Evolutionary conservation across 2,888 invertebrate species (phyloP).

Genomic region (Dasysyrphus tricinctus): DNA sequence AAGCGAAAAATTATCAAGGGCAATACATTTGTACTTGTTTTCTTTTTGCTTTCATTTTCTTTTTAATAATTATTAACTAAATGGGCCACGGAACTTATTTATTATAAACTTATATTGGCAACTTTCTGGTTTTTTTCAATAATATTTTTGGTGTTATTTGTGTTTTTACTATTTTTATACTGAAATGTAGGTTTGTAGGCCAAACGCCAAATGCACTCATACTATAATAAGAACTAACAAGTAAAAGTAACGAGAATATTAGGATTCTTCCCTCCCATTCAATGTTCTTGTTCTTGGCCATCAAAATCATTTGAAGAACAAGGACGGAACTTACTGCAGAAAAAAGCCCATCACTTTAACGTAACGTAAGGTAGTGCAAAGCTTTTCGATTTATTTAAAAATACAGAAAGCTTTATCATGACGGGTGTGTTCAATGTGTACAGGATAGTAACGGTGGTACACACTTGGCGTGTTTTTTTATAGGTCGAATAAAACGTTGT

Average conservation of each 20-base stretch:
- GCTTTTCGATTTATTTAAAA: background rate
- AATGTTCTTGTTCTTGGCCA: conserved; percentile 82
- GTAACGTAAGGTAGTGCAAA: conserved; percentile 12
- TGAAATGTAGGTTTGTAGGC: conserved; percentile 74
- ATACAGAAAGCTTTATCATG: background rate
- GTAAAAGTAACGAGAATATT: conserved; percentile 65
- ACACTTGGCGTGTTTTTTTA: too few species aligned
- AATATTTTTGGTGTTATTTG: conserved; percentile 46
- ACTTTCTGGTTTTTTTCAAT: conserved; percentile 30
- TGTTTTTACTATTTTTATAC: conserved; percentile 60
- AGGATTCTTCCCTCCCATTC: conserved; percentile 60
- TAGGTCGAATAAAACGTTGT: too few species aligned
- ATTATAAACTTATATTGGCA: conserved; percentile 10
- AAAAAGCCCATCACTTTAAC: conserved; percentile 16
- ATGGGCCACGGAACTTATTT: conserved; percentile 17
- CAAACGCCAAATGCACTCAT: conserved; percentile 74
- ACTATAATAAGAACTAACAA: conserved; percentile 73
- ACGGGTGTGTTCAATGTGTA: background rate
- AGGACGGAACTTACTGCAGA: conserved; percentile 80
- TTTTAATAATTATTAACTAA: background rate
- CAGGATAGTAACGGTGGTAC: background rate
- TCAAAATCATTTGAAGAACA: conserved; percentile 83
- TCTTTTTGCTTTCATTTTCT: conserved; percentile 22
- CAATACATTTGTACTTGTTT: conserved; percentile 4
- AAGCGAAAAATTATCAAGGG: conserved; percentile 34